These are phyloP conservation scores for Channa argus DNA, from an alignment of 2,113 vertebrate species.

Conservation along the genomic window DNA sequence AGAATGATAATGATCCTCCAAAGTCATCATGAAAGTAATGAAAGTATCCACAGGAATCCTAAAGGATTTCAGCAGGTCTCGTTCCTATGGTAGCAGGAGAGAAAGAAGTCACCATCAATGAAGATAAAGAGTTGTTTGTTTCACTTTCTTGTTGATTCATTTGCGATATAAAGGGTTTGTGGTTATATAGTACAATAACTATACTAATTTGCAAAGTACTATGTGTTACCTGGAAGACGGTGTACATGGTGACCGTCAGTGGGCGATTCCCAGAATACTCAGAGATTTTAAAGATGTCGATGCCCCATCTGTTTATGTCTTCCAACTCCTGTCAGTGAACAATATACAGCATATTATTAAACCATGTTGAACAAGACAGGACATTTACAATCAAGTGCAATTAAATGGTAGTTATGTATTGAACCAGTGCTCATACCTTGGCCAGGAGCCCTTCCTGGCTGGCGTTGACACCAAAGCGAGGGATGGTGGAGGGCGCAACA, in stretches of 20 bases:
- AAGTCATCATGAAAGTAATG: constrained; percentile 90
- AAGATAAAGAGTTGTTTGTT: not conserved
- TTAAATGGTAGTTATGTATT: not conserved
- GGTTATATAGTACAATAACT: not conserved
- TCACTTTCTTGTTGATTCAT: not conserved
- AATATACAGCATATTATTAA: not conserved
- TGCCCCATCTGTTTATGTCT: constrained; percentile 91
- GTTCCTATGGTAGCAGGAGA: constrained; percentile 81
- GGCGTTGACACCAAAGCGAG: constrained; percentile 89
- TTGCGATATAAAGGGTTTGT: not conserved
- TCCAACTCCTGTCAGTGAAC: constrained; percentile 86
- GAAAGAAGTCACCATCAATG: not conserved
- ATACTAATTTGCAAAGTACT: not conserved
- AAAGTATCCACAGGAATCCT: constrained; percentile 90
- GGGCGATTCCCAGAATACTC: constrained; percentile 90
- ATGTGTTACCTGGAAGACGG: constrained; percentile 90
- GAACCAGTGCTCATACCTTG: constrained; percentile 78
- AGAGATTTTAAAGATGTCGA: constrained; percentile 90
- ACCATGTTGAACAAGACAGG: not conserved
- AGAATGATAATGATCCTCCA: constrained; percentile 91
- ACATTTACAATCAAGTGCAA: not conserved
- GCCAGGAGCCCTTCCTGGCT: constrained; percentile 88
- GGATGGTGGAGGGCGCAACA: constrained; percentile 82
- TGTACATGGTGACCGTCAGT: constrained; percentile 91
- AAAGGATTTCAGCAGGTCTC: constrained; percentile 94